Base-by-base conservation (phyloP, 2,888 invertebrate genomes). In the Merodon equestris region DNA sequence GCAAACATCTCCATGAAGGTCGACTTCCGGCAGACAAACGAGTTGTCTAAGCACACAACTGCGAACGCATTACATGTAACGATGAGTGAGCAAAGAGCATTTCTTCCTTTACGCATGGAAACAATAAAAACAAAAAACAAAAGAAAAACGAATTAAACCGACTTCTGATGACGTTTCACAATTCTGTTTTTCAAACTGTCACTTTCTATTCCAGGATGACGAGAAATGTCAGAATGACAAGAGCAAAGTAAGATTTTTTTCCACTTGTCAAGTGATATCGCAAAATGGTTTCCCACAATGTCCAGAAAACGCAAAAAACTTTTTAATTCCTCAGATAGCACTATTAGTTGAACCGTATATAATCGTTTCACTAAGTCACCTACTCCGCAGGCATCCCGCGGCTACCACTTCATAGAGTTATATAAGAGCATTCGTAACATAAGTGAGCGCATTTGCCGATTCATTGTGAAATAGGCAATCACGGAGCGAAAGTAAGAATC, bases 391-490 rank as follows among this genome's bases (percentile, higher is more conserved):
- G n/a, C n/a, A n/a, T n/a, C n/a, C 14, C 18, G 14, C 51, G 13
- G 1, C 12, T n/a, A 44, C 44, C 44, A 54, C n/a, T 58, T 36
- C 44, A 44, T 61, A 56, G 54, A 47, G 66, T 76, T n/a, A n/a
- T n/a, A n/a, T n/a, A n/a, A n/a, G n/a, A n/a, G n/a, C n/a, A n/a
- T n/a, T n/a, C n/a, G n/a, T n/a, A n/a, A n/a, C n/a, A n/a, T n/a
- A n/a, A n/a, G n/a, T n/a, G n/a, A n/a, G n/a, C n/a, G 27, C 7
- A 27, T 27, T 27, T 7, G 7, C 7, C 27, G 27, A 27, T 27
- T 27, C 7, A 7, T 27, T 77, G 77, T 77, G 77, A 77, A 77
- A 77, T 77, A 56, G 27, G n/a, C 48, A 27, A 36, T 57, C 61
- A 68, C 72, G 51, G 1, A 38, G 72, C 57, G 51, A 1, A 7